These are phyloP conservation scores for Semaprochilodus insignis DNA, from an alignment of 2,797 vertebrate species.

Conservation along the genomic window DNA sequence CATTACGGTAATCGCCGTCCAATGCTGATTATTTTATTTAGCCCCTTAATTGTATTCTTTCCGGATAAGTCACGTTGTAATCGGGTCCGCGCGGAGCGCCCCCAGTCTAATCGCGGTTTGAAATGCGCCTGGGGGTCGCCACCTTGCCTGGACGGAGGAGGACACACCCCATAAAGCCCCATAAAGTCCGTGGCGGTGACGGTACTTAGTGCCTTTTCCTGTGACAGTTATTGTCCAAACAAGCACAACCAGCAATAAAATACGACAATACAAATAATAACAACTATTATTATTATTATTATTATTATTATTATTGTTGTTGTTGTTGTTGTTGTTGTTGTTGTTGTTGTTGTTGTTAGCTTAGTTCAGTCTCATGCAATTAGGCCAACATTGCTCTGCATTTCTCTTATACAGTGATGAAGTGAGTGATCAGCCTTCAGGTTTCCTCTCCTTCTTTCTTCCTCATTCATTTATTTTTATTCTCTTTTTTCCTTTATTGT, in stretches of 20 bases:
- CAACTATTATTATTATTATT: conserved; percentile 3
- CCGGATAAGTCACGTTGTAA: conserved; percentile 99
- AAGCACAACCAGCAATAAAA: background rate
- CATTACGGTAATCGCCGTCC: conserved; percentile 99
- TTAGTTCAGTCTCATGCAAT: background rate
- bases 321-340: background rate
- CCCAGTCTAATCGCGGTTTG: conserved; percentile 91
- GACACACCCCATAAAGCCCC: conserved; percentile 57
- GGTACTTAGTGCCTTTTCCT: conserved; percentile 19
- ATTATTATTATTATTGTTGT: background rate
- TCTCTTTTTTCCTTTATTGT: too few relatives aligned
- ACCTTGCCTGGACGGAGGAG: conserved; percentile 76
- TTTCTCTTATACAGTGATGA: too few relatives aligned
- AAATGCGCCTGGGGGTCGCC: conserved; percentile 84
- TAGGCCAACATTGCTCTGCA: too few relatives aligned
- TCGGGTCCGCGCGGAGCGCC: conserved; percentile 96
- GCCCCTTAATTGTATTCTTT: conserved; percentile 99
- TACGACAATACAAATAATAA: conserved; percentile 8
- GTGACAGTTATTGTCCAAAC: conserved; percentile 43
- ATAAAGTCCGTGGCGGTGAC: conserved; percentile 61
- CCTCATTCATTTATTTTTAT: too few relatives aligned
- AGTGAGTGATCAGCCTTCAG: too few relatives aligned
- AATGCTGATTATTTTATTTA: conserved; percentile 99
- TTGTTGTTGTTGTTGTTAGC: background rate
- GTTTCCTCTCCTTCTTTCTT: too few relatives aligned